Conservation (phyloP, 2,113 vertebrate species). For the Bujurquina vittata region DNA sequence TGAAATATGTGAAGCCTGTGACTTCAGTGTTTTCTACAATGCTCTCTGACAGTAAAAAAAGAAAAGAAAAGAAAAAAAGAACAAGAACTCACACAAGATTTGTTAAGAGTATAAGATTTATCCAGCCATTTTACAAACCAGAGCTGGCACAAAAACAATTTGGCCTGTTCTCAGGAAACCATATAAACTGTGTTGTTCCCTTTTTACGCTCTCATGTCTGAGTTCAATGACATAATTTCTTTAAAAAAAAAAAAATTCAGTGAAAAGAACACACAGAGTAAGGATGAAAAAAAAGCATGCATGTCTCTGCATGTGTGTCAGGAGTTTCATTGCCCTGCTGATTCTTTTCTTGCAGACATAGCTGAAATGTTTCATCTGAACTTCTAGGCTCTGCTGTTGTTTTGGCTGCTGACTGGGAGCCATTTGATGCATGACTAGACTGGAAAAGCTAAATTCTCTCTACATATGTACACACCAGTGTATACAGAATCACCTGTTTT, state of each 20-base stretch:
- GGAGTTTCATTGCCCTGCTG: slow-evolving; percentile 28
- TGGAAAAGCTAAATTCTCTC: slow-evolving; percentile 40
- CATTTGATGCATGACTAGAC: slow-evolving; percentile 68
- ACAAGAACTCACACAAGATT: not conserved
- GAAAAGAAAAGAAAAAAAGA: not conserved
- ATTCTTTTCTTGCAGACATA: slow-evolving; percentile 58
- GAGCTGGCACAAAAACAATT: not conserved
- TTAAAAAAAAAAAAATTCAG: not conserved
- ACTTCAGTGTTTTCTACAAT: not conserved
- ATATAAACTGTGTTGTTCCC: not conserved
- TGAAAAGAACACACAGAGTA: slow-evolving; percentile 1
- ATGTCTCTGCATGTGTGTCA: slow-evolving; percentile 43
- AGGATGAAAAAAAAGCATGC: not conserved
- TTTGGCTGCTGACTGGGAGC: slow-evolving; percentile 58
- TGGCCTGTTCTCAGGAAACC: not conserved
- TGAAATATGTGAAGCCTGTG: not conserved
- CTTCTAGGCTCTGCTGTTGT: slow-evolving; percentile 44
- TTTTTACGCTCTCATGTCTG: not conserved
- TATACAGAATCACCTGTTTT: not conserved
- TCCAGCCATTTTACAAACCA: not conserved
- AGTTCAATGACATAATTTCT: not conserved
- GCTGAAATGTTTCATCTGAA: slow-evolving; percentile 63
- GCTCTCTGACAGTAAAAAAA: not conserved
- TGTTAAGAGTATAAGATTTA: not conserved
- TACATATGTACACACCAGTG: not conserved